Percentiles rank a stretch among this genome's conserved stretches.
phyloP scores from a whole-genome alignment of 2,113 vertebrate genomes.

The Hyla sarda region DNA sequence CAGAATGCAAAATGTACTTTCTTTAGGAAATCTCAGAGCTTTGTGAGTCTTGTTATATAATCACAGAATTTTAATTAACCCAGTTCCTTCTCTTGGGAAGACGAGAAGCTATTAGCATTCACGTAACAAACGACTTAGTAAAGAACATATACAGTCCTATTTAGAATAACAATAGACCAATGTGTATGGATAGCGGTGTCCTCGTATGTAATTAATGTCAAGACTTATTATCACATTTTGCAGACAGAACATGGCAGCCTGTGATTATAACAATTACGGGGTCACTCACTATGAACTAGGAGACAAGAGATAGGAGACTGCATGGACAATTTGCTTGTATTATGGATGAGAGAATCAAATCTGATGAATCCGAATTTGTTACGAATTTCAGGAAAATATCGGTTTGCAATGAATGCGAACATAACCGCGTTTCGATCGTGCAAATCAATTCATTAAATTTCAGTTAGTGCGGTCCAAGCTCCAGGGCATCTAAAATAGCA shows the following conservation, averaged over 20 bases:
- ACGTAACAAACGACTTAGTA: background rate
- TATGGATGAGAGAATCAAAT: no score
- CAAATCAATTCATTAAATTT: no score
- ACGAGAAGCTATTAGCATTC: background rate
- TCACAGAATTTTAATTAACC: background rate
- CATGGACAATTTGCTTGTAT: background rate
- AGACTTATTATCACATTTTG: conserved; percentile 7
- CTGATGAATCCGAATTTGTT: no score
- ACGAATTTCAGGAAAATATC: no score
- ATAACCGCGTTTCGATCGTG: no score
- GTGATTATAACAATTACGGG: conserved; percentile 25
- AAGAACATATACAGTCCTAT: background rate
- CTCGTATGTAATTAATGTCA: conserved; percentile 22
- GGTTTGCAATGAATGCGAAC: no score
- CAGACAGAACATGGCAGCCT: background rate
- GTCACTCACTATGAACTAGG: conserved; percentile 6
- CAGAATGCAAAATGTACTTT: background rate
- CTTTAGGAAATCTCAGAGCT: no score
- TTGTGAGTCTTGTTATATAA: background rate
- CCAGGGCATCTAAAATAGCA: no score
- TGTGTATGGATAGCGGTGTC: background rate
- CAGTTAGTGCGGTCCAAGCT: no score
- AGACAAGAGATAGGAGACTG: background rate
- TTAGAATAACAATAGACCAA: background rate
- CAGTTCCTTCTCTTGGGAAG: background rate